Conservation (phyloP, 2,888 invertebrate genomes). For the Lasioglossum villosulum region DNA sequence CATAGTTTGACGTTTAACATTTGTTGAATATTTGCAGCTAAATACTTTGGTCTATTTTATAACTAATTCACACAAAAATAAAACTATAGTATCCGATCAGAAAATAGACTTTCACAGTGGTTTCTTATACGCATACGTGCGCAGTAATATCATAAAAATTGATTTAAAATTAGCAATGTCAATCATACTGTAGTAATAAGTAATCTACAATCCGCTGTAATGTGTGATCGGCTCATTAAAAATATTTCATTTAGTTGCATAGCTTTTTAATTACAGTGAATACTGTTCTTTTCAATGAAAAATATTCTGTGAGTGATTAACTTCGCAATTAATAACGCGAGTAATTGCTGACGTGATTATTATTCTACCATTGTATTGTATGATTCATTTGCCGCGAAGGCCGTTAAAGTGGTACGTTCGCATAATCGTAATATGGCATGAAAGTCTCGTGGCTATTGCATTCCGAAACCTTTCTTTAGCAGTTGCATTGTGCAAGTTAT, state of each 20-base stretch:
- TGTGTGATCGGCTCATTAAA: neutral
- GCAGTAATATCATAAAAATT: neutral
- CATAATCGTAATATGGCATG: conserved; percentile 18
- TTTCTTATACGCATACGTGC: neutral
- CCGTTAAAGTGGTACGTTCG: conserved; percentile 17
- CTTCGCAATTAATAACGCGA: conserved; percentile 1
- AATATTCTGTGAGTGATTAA: neutral
- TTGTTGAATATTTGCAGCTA: neutral
- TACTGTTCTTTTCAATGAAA: neutral
- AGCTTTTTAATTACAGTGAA: neutral
- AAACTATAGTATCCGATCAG: neutral
- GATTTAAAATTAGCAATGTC: neutral
- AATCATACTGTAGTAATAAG: neutral
- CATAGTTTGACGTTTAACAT: neutral
- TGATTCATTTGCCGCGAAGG: conserved; percentile 35
- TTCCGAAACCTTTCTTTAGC: neutral
- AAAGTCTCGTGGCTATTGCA: conserved; percentile 14
- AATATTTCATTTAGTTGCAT: neutral
- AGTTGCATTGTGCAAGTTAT: neutral
- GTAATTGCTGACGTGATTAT: neutral
- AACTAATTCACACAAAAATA: neutral
- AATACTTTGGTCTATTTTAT: neutral
- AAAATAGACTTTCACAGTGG: no score
- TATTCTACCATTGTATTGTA: neutral
- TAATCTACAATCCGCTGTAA: neutral